Evolutionary conservation across 2,888 invertebrate genomes (phyloP), one percentile per base, ranked within the genome.

Genomic region (Eristalis tenax): DNA sequence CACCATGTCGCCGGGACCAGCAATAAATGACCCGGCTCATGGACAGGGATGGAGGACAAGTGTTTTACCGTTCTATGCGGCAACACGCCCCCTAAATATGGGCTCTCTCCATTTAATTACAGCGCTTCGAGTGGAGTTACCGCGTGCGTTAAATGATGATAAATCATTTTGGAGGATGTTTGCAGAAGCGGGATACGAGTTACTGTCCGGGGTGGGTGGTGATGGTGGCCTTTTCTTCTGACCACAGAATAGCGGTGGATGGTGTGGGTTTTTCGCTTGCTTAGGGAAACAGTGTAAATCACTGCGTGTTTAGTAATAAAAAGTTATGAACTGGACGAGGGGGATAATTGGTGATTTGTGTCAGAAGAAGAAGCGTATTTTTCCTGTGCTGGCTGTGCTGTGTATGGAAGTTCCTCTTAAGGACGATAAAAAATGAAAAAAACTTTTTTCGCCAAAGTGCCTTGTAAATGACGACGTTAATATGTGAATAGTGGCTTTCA

Each of bases 111-210:
- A 79, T 83, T 87, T 87, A 87, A 87, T 87, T 87, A 87, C 64
- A 50, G 50, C 57, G 50, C 70, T 75, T 69, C 76, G 75, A 73
- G 76, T 80, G 71, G 40, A 64, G 68, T 59, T 80, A 80, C 87
- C 73, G 69, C 79, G 70, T 57, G 79, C 75, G 79, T 83, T 87
- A 80, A 83, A 87, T 80, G 76, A 87, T 76, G 68, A 83, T 87
- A 87, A 83, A 87, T 83, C 79, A 80, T 65, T 69, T 26, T 69
- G 61, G 35, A 26, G 64, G 73, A 56, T 75, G 70, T 64, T 73
- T 26, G 64, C 56, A 61, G 13, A 4, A 15, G 28, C 40, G 35
- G 65, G 18, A n/a, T 65, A 22, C 23, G 11, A 15, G 59, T 11
- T 23, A 22, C 59, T 23, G 59, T 2, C n/a, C 15, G 23, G n/a